Base-by-base conservation (phyloP, 2,888 invertebrate species). In the Drosophila paramelanica region DNA sequence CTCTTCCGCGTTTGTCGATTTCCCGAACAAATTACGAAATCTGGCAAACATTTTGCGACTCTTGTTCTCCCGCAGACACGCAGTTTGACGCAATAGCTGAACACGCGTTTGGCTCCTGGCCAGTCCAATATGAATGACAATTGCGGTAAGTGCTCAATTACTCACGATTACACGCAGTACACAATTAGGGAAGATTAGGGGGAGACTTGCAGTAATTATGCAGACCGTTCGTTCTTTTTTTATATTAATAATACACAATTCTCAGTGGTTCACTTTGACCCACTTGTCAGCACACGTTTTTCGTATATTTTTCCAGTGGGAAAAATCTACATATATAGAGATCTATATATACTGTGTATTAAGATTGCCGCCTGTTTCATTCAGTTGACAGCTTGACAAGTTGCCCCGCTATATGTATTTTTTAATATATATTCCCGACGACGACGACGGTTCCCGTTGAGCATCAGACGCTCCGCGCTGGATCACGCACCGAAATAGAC, bases 401-500 rank as follows among this genome's bases (percentile, higher is more conserved):
- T 74, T 70, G 57, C 50, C 61, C 36, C 67, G 52, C 52, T 52
- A 45, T 33, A 46, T 57, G 52, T 51, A 31, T 58, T 41, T 58
- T 17, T 17, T 17, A 1, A 39, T 45, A 49, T 56, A 38, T 58
- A 17, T 59, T 75, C 55, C 61, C 58, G 66, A 42, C 60, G 49
- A 57, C 69, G 27, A 42, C 52, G 39, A 27, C 36, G 42, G 17
- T 57, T 55, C 46, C 49, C 74, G 57, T 49, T 45, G 50, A 71
- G 50, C 67, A 45, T 39, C 53, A 47, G 51, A 68, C 65, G 80
- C 80, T 86, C 91, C 81, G 82, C 90, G 86, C 91, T 91, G 91
- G 92, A 91, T 90, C 91, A 86, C 90, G 89, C 88, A 90, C 91
- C 86, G 87, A 90, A 91, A 88, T 91, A 91, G 89, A 91, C 91